These are phyloP conservation scores for Polyergus mexicanus DNA, from an alignment of 1,140 invertebrate species.

Conservation along the genomic window DNA sequence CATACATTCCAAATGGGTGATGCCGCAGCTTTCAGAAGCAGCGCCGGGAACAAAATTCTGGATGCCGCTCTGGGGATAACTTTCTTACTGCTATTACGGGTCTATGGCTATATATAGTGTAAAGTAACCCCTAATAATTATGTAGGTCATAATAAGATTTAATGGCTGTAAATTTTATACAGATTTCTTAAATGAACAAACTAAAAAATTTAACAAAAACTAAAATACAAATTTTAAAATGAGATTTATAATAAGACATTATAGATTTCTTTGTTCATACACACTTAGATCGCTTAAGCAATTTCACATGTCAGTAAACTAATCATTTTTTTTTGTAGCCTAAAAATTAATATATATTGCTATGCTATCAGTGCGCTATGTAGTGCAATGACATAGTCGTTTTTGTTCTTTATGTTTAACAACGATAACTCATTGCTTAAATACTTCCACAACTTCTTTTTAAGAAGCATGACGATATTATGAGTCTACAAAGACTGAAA, in stretches of 20 bases:
- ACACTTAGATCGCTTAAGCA: too few species aligned
- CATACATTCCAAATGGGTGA: slow-evolving; percentile 95
- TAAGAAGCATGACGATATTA: slow-evolving; percentile 10
- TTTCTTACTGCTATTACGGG: slow-evolving; percentile 76
- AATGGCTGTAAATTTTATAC: slow-evolving; percentile 14
- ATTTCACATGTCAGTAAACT: not conserved
- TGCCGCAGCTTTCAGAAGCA: slow-evolving; percentile 78
- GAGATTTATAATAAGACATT: not conserved
- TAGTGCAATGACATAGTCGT: not conserved
- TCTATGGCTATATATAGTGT: slow-evolving; percentile 66
- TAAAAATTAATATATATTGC: slow-evolving; percentile 29
- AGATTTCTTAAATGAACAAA: not conserved
- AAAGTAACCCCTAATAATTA: slow-evolving; percentile 2
- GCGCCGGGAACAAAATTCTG: slow-evolving; percentile 74
- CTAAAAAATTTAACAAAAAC: slow-evolving; percentile 5
- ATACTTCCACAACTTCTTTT: slow-evolving; percentile 32
- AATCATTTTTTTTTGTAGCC: not conserved
- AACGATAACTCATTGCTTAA: not conserved
- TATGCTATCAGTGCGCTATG: not conserved
- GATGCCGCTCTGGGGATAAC: slow-evolving; percentile 73
- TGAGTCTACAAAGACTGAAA: slow-evolving; percentile 24
- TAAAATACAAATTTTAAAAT: slow-evolving; percentile 22
- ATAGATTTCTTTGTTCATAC: not conserved
- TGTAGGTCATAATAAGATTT: not conserved
- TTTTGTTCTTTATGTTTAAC: slow-evolving; percentile 2